A percentile compares a stretch with the other conserved stretches of the same genome.
phyloP scores from a whole-genome alignment of 2,797 vertebrate species.

The Rhincodon typus region DNA sequence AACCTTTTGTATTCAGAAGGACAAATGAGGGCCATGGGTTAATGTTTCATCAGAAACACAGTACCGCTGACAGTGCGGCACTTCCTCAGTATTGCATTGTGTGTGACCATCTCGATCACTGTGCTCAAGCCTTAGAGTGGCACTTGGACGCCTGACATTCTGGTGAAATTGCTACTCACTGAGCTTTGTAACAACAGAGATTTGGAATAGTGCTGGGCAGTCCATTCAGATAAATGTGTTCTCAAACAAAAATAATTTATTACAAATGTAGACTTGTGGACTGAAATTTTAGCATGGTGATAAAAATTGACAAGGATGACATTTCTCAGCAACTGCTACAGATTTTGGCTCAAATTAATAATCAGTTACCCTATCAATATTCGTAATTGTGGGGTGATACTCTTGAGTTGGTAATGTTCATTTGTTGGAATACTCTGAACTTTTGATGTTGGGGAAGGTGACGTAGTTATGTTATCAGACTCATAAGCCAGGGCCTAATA shows the following conservation, averaged over 20 bases:
- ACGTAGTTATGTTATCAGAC: no score
- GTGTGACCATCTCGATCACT: not conserved
- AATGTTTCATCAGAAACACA: not conserved
- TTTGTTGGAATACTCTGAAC: not conserved
- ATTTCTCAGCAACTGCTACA: not conserved
- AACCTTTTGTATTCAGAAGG: not conserved
- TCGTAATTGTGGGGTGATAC: not conserved
- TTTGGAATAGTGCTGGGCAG: not conserved
- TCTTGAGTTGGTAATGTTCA: not conserved
- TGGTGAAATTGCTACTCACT: not conserved
- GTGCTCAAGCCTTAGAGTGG: not conserved
- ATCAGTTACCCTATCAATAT: not conserved
- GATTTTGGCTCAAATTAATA: not conserved
- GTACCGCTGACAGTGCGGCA: not conserved
- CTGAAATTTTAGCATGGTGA: not conserved
- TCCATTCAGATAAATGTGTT: not conserved
- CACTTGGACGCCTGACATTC: not conserved
- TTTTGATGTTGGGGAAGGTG: not conserved
- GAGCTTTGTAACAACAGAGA: not conserved
- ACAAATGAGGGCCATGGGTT: not conserved
- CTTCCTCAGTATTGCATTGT: not conserved
- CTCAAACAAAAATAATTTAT: not conserved
- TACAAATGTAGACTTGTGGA: not conserved
- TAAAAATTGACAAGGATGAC: not conserved
- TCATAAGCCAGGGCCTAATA: no score